Conservation (phyloP, 1,140 invertebrate genomes). For the Macrobrachium nipponense region DNA sequence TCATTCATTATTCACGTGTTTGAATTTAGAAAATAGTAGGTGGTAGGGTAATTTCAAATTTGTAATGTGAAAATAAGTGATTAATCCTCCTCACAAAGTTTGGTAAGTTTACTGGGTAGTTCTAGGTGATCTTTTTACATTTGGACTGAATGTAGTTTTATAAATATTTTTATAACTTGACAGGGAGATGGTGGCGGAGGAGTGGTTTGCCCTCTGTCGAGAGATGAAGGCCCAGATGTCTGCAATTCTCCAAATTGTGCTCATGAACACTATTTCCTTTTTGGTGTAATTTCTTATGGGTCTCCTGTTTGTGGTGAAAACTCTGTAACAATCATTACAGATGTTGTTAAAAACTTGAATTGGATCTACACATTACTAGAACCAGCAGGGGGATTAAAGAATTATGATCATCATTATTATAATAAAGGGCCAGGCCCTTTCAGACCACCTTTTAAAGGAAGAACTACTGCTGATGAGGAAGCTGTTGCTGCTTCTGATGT, state of each 20-base stretch:
- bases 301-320: slow-evolving; percentile 46
- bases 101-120: too few species aligned
- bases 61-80: background rate
- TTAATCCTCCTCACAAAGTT: too few species aligned
- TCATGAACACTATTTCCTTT: slow-evolving; percentile 47
- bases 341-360: slow-evolving; percentile 33
- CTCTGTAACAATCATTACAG: slow-evolving; percentile 43
- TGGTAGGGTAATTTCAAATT: background rate
- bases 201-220: slow-evolving; percentile 49
- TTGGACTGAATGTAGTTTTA: too few species aligned
- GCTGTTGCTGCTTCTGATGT: background rate
- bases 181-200: slow-evolving; percentile 55
- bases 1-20: background rate
- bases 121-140: too few species aligned
- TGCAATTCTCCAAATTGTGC: slow-evolving; percentile 29
- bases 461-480: background rate
- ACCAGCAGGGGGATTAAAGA: slow-evolving; percentile 26
- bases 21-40: background rate
- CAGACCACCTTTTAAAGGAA: background rate
- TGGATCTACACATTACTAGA: slow-evolving; percentile 38
- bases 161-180: background rate
- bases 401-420: slow-evolving; percentile 18
- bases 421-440: background rate
- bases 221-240: slow-evolving; percentile 15
- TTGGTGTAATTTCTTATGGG: slow-evolving; percentile 51